Evolutionary conservation across 2,797 vertebrate species (phyloP), one percentile per base, ranked within the genome.

Genomic region (Tauraco hartlaubi): DNA sequence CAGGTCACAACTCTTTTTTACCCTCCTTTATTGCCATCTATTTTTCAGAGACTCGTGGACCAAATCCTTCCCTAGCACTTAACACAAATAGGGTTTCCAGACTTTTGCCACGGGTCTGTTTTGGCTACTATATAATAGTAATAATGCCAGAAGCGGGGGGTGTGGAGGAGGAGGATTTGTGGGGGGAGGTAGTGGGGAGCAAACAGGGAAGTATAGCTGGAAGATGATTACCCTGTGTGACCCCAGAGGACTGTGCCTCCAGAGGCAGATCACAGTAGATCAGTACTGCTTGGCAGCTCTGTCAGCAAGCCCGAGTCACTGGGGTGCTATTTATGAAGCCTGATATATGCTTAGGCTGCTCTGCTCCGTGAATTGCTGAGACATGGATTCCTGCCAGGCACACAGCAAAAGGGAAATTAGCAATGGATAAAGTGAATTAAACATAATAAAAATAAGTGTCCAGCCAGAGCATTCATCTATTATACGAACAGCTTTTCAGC

Each of bases 351-450:
- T 86, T 51, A 72, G 87, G 6, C 82, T 89, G 85, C 67, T 90
- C 73, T 44, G 59, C 77, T 73, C 77, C 2, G 49, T 14, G 82
- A 92, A 52, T 37, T 89, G 94, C 95, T 95, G 94, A 97, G 92
- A 39, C 62, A 44, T 15, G 72, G 67, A 78, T 94, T 89, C 88
- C 82, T 95, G 77, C 80, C 76, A 76, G 90, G 85, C 87, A 54
- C 43, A 2, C 18, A 25, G 87, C 77, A 59, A 61, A 93, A 85
- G 81, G 87, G 74, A 94, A 97, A 95, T 93, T 63, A 95, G 90
- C 52, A 20, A 52, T 23, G 94, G 91, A 66, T 89, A 56, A 95
- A 96, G 91, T 7, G 83, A 97, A 94, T 94, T 94, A 91, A 96
- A 85, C 25, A 33, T 62, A 77, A 92, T 76, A 84, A 77, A 90